Percentiles rank a stretch among this genome's conserved stretches.
Evolutionary conservation across 2,888 invertebrate species (phyloP).

Genomic region (Tenthredo distinguenda): DNA sequence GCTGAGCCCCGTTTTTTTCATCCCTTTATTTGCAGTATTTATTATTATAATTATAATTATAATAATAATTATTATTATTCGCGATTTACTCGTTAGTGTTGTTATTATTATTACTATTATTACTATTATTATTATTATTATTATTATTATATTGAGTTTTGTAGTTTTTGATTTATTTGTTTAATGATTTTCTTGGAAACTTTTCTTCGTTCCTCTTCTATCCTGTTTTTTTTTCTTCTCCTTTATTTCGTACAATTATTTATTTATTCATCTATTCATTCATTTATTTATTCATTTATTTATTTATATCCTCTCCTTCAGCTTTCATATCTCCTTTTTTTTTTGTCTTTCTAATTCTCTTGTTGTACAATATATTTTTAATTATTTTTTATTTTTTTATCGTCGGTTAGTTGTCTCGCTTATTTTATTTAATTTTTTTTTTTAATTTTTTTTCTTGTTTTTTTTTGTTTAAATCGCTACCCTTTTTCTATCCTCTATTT

Average conservation of each 20-base stretch:
- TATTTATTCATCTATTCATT: neutral
- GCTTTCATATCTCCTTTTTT: neutral
- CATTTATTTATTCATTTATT: neutral
- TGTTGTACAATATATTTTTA: neutral
- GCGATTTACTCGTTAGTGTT: neutral
- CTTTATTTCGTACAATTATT: neutral
- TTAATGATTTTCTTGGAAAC: too few species aligned
- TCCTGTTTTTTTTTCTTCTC: neutral
- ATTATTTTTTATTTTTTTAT: neutral
- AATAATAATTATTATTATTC: neutral
- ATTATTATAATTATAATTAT: neutral
- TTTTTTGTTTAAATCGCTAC: neutral
- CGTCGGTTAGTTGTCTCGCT: neutral
- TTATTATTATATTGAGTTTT: neutral
- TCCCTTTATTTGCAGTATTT: neutral
- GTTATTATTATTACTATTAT: neutral
- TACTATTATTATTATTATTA: neutral
- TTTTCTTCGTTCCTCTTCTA: neutral
- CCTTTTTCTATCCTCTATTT: slow-evolving; percentile 11
- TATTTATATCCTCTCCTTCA: neutral
- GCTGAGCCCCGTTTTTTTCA: neutral
- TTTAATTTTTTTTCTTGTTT: neutral
- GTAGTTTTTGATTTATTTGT: neutral
- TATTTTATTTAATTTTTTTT: neutral
- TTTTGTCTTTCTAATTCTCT: neutral